These are phyloP conservation scores for Lacanobia wlatinum DNA, from an alignment of 2,888 invertebrate species.

Conservation along the genomic window DNA sequence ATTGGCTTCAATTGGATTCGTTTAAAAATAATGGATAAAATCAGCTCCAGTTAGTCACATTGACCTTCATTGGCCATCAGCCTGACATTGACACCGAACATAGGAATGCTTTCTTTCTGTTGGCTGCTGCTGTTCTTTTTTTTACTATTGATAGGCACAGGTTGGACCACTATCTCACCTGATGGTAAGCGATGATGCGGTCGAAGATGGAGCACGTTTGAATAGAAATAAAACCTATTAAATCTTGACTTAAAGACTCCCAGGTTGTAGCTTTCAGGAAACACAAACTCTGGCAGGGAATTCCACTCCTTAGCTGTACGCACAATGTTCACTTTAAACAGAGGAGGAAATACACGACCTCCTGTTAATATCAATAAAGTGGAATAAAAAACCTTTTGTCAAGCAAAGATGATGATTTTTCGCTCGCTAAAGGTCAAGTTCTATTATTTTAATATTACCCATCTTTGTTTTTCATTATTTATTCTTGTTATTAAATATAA, in stretches of 20 bases:
- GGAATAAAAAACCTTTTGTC: background rate
- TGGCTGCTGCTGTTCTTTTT: background rate
- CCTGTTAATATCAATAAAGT: background rate
- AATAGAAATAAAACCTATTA: no score
- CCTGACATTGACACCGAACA: no score
- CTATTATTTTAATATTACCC: slow-evolving; percentile 23
- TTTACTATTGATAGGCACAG: no score
- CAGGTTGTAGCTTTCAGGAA: no score
- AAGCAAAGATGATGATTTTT: slow-evolving; percentile 1
- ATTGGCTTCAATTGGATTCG: background rate
- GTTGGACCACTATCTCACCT: no score
- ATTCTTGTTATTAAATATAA: slow-evolving; percentile 7
- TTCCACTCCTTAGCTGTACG: no score
- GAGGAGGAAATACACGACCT: background rate
- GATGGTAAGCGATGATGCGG: no score
- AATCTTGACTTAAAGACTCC: no score
- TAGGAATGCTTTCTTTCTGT: background rate
- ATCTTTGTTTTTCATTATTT: slow-evolving; percentile 9
- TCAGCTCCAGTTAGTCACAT: no score
- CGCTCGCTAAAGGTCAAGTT: slow-evolving; percentile 3
- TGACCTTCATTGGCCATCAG: background rate
- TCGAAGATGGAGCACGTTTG: no score
- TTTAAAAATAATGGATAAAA: background rate
- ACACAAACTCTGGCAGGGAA: no score
- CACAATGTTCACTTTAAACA: background rate